Evolutionary conservation across 2,113 vertebrate species (phyloP).

Genomic region (Scophthalmus maximus): DNA sequence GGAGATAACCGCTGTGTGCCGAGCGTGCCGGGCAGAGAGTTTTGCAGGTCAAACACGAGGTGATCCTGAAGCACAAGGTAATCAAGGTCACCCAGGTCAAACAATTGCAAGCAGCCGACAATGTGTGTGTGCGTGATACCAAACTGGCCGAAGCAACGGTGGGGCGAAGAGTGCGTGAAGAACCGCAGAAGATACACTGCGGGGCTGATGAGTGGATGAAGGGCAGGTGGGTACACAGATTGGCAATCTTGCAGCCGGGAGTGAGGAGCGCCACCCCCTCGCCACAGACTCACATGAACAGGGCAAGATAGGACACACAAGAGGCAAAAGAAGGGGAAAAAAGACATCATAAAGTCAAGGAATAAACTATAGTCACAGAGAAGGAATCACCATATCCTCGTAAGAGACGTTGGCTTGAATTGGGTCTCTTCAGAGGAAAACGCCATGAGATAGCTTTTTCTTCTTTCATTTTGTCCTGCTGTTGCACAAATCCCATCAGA

Average conservation of each 20-base stretch:
- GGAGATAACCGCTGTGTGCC: not conserved
- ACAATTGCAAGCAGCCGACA: not conserved
- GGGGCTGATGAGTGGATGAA: not conserved
- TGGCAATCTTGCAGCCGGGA: not conserved
- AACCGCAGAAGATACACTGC: not conserved
- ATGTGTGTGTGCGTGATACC: not conserved
- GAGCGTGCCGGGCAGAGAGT: not conserved
- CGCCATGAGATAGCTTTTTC: too few species aligned
- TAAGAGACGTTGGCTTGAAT: not conserved
- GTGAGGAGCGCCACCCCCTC: not conserved
- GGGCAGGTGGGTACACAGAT: not conserved
- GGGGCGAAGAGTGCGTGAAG: not conserved
- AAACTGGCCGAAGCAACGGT: not conserved
- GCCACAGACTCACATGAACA: too few species aligned
- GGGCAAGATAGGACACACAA: too few species aligned
- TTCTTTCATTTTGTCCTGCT: too few species aligned
- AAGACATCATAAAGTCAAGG: not conserved
- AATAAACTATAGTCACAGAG: not conserved
- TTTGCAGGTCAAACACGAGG: not conserved
- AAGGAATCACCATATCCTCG: not conserved
- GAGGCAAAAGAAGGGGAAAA: not conserved
- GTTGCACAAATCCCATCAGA: too few species aligned
- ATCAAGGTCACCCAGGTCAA: not conserved
- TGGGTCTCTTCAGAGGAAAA: too few species aligned
- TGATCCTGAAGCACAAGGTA: not conserved